Conservation (phyloP, 2,888 invertebrate species). For the Troides aeacus region DNA sequence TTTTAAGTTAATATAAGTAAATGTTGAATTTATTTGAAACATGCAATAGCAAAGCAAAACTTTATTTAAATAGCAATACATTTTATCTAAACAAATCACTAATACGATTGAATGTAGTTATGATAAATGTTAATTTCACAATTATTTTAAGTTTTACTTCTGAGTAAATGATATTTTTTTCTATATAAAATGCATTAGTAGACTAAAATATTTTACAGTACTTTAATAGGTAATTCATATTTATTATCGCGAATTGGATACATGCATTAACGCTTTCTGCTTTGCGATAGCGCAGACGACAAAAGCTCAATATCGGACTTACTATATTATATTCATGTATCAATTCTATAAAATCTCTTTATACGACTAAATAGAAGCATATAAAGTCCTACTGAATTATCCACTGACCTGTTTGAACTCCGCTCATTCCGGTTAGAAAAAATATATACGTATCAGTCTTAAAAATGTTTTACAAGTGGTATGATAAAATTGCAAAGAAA, state of each 20-base stretch:
- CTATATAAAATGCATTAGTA: neutral
- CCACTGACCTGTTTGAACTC: conserved; percentile 65
- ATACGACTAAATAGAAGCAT: neutral
- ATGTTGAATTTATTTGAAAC: too few species aligned
- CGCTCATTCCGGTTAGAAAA: conserved; percentile 55
- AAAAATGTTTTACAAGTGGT: conserved; percentile 6
- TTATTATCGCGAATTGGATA: neutral
- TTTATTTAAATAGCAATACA: too few species aligned
- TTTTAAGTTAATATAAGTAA: too few species aligned
- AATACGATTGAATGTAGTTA: neutral
- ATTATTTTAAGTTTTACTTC: neutral
- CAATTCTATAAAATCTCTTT: neutral
- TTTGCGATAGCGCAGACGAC: neutral
- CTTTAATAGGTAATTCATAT: neutral
- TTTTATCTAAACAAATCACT: neutral
- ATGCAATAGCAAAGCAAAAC: too few species aligned
- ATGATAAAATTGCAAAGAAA: conserved; percentile 8
- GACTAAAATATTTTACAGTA: neutral
- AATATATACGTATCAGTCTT: conserved; percentile 25
- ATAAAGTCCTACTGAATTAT: conserved; percentile 12
- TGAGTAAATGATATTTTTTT: neutral
- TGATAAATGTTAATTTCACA: neutral
- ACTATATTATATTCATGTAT: neutral
- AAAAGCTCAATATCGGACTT: neutral
- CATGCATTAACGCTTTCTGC: neutral